Evolutionary conservation across 1,140 invertebrate genomes (phyloP), one percentile per base, ranked within the genome.

Genomic region (Thaumetopoea pityocampa): DNA sequence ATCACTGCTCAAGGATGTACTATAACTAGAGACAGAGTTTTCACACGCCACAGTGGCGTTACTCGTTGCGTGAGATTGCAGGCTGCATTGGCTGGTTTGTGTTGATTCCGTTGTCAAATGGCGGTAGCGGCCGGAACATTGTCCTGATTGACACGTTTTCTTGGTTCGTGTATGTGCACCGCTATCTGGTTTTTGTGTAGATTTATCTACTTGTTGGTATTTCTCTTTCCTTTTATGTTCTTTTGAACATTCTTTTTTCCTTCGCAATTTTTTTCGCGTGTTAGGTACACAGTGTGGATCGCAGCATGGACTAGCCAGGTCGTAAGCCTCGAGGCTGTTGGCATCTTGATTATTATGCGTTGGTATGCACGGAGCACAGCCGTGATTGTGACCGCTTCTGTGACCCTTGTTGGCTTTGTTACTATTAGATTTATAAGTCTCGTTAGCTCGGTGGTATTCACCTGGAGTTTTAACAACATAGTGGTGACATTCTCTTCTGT

Each of bases 251-350:
- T 90, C 88, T 64, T 91, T 90, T 51, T 90, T 89, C 48, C 88
- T 84, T 34, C 89, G 76, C 16, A 87, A 79, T 20, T 91, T 86
- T 17, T 92, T 87, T 42, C 88, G 85, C n/a, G 90, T 74, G 24
- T 90, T 90, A 10, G 93, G 93, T 9, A 95, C 92, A 58, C 93
- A 95, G 51, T 93, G 91, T 0, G 92, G 91, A 69, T 93, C 92
- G 68, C 93, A 95, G 56, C 93, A 95, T 1, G 93, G 92, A 77
- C 92, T 94, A 1, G 93, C 93, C 7, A 94, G 67, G 61, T 94
- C 92, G 45, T 95, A 95, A 4, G 93, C 93, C 66, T 94, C 93
- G 17, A 94, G 76, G 58, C 92, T 94, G 6, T 89, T 90, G 38
- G 89, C 92, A 41, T 94, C 93, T 18, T 72, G 87, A 65, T 88